phyloP scores from a whole-genome alignment of 2,113 vertebrate genomes.

The Pungitius pungitius region DNA sequence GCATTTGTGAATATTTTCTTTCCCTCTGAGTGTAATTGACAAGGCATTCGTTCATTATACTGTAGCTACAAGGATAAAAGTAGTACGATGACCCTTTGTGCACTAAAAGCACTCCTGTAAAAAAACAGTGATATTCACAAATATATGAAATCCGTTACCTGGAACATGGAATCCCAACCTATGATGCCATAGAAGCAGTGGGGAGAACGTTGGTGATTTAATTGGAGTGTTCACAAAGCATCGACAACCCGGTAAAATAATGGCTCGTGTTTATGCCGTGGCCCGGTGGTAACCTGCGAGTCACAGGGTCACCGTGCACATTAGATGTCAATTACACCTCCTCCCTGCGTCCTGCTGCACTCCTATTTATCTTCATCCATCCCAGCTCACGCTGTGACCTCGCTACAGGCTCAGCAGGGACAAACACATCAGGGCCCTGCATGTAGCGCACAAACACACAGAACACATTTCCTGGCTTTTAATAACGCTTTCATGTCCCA shows the following conservation, averaged over 20 bases:
- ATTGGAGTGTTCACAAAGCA: conserved; percentile 30
- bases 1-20: neutral
- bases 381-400: conserved; percentile 73
- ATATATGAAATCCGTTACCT: neutral
- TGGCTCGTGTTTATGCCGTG: conserved; percentile 30
- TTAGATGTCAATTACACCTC: conserved; percentile 81
- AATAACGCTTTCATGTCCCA: conserved; percentile 58
- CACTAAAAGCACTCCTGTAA: neutral
- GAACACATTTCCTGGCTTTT: conserved; percentile 58
- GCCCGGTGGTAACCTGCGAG: conserved; percentile 63
- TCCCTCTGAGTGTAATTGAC: neutral
- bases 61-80: neutral
- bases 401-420: conserved; percentile 62
- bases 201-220: conserved; percentile 4
- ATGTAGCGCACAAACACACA: conserved; percentile 42
- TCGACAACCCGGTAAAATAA: neutral
- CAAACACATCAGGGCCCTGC: conserved; percentile 40
- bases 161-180: neutral
- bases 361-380: conserved; percentile 83
- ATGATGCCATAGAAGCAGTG: neutral
- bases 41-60: neutral
- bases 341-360: conserved; percentile 63
- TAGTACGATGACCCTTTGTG: neutral
- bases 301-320: conserved; percentile 73
- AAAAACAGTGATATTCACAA: neutral